Conservation (phyloP, 2,888 invertebrate species). For the Cheilosia pagana region DNA sequence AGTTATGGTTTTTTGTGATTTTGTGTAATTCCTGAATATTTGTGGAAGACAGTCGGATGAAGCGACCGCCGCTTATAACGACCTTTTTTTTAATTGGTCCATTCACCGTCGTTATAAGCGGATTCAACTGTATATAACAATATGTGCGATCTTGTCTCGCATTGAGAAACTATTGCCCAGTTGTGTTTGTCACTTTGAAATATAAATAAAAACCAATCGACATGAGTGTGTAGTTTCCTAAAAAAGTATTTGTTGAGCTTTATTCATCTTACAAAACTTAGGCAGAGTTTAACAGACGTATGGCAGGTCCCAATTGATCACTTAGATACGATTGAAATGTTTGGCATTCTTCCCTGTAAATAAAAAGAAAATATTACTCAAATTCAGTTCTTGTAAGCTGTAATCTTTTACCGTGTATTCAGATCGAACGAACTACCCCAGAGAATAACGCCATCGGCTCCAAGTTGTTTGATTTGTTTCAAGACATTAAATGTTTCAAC, state of each 20-base stretch:
- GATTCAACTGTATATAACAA: too few relatives aligned
- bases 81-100: too few relatives aligned
- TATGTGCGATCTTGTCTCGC: too few relatives aligned
- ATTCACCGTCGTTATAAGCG: too few relatives aligned
- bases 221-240: background rate
- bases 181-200: background rate
- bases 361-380: background rate
- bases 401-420: constrained; percentile 27
- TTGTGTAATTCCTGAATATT: too few relatives aligned
- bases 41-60: too few relatives aligned
- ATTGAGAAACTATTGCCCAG: too few relatives aligned
- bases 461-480: constrained; percentile 36
- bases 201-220: background rate
- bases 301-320: constrained; percentile 36
- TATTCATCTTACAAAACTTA: background rate
- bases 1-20: too few relatives aligned
- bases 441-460: constrained; percentile 51
- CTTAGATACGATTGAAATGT: constrained; percentile 40
- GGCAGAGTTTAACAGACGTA: constrained; percentile 18
- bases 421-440: constrained; percentile 66
- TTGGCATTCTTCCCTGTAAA: constrained; percentile 37
- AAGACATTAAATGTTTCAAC: constrained; percentile 39
- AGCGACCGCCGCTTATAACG: too few relatives aligned
- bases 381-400: background rate
- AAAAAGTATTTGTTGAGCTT: background rate